These are phyloP conservation scores for Drosophila crucigera DNA, from an alignment of 2,888 invertebrate species.

Conservation along the genomic window DNA sequence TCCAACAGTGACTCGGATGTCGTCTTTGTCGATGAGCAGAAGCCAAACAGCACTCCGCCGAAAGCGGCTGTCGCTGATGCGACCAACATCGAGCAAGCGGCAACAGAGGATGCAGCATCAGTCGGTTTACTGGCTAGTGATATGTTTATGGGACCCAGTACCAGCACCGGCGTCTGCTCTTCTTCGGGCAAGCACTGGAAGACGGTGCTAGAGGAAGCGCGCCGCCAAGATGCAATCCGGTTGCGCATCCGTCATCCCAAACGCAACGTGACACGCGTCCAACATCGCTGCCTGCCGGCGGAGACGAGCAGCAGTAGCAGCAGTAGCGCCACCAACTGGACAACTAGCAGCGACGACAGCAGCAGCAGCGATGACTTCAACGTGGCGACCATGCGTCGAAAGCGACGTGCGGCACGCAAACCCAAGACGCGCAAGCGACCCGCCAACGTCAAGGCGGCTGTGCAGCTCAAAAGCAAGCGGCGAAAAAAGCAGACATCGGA, in stretches of 20 bases:
- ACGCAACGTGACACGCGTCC: conserved; percentile 38
- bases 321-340: conserved; percentile 25
- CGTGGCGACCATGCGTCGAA: conserved; percentile 16
- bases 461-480: conserved; percentile 30
- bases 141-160: conserved; percentile 81
- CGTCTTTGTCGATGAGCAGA: conserved; percentile 82
- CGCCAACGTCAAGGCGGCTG: background rate
- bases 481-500: conserved; percentile 31
- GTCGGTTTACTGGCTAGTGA: conserved; percentile 41
- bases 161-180: conserved; percentile 80
- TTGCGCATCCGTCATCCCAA: conserved; percentile 35
- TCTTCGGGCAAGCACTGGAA: conserved; percentile 69
- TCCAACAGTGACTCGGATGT: conserved; percentile 85
- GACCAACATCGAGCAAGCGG: conserved; percentile 3
- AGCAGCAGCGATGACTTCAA: conserved; percentile 24
- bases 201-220: conserved; percentile 52
- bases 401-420: conserved; percentile 40
- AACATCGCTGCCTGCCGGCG: conserved; percentile 18
- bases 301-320: conserved; percentile 10
- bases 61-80: conserved; percentile 8
- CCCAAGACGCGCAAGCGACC: conserved; percentile 35
- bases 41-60: conserved; percentile 14
- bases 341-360: conserved; percentile 4
- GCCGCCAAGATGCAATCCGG: conserved; percentile 53
- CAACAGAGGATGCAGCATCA: background rate